Base-by-base conservation (phyloP, 2,113 vertebrate species). In the Castor canadensis region DNA sequence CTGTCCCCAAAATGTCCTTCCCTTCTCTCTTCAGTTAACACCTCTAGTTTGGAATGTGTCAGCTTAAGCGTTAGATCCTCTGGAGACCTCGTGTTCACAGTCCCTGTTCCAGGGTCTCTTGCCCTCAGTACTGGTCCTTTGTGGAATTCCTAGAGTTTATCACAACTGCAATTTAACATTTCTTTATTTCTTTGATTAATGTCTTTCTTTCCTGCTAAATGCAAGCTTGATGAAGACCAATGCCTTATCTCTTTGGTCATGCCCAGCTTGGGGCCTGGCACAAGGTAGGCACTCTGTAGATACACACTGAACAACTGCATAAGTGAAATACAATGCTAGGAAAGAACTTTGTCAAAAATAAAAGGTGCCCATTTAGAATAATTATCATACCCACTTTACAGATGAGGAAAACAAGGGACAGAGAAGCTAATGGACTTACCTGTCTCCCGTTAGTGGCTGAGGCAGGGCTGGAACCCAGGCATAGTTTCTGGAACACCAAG, bases 11-110 rank as follows among this genome's bases (percentile, higher is more conserved):
- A 60, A n/a, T 10, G 7, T 89, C 72, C 62, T 76, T 72, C 56
- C 28, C 15, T 81, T 38, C 5, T 40, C 10, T 58, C 32, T 79
- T 49, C 35, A 82, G 28, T 79, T 47, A 77, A 54, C 20, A 73
- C 12, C 49, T 83, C 79, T n/a, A 24, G 30, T 93, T 95, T 94
- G 52, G 95, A 87, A 87, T 32, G 35, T 73, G 56, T 93, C 90
- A 91, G n/a, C 3, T 79, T 43, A 49, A 73, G 35, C 24, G 22
- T 52, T 32, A 49, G 9, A 73, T 79, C 20, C 62, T 32, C n/a
- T 52, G 28, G 26, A 35, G 72, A 17, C 13, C 7, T 76, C 5
- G 19, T 47, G 85, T 1, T 40, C 38, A 52, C 12, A 58, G 19
- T 16, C 17, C 35, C 30, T 26, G 28, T 30, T 20, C 12, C 15